A percentile compares a stretch with the other conserved stretches of the same genome.
Evolutionary conservation across 2,113 vertebrate species (phyloP).

Genomic region (Ammodytes dubius): DNA sequence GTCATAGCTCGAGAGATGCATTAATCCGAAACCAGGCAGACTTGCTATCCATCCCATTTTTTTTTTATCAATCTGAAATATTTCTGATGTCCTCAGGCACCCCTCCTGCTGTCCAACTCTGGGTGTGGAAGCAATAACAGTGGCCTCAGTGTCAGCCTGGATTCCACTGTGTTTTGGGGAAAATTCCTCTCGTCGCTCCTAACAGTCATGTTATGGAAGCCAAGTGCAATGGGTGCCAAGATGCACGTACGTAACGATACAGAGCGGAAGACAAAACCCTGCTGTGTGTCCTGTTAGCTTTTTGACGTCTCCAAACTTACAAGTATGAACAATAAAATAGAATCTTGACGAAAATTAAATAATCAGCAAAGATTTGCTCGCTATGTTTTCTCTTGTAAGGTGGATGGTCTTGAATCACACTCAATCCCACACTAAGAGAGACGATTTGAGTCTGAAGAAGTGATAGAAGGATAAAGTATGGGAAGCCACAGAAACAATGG

Average conservation of each 20-base stretch:
- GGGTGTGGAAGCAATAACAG: conserved; percentile 76
- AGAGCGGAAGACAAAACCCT: conserved; percentile 57
- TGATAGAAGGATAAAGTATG: neutral
- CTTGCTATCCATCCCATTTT: neutral
- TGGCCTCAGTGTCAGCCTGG: conserved; percentile 74
- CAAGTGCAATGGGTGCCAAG: conserved; percentile 74
- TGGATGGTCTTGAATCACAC: conserved; percentile 42
- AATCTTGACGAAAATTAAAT: conserved; percentile 78
- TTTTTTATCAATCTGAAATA: conserved; percentile 17
- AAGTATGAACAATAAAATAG: conserved; percentile 75
- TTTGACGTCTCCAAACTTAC: conserved; percentile 47
- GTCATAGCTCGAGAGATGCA: neutral
- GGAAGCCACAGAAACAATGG: conserved; percentile 8
- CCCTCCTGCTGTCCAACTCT: conserved; percentile 56
- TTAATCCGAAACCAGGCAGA: neutral
- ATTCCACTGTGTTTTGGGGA: conserved; percentile 81
- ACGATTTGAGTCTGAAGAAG: neutral
- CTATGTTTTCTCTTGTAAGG: conserved; percentile 49
- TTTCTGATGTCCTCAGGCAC: conserved; percentile 37
- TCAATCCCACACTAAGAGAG: neutral
- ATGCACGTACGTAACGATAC: conserved; percentile 57
- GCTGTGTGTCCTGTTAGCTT: conserved; percentile 59
- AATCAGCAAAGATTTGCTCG: conserved; percentile 76
- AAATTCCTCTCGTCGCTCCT: conserved; percentile 75
- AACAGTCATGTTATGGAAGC: conserved; percentile 65